A percentile compares a stretch with the other conserved stretches of the same genome.
Conservation (phyloP, 2,797 vertebrate species). For the Carcharodon carcharias region DNA sequence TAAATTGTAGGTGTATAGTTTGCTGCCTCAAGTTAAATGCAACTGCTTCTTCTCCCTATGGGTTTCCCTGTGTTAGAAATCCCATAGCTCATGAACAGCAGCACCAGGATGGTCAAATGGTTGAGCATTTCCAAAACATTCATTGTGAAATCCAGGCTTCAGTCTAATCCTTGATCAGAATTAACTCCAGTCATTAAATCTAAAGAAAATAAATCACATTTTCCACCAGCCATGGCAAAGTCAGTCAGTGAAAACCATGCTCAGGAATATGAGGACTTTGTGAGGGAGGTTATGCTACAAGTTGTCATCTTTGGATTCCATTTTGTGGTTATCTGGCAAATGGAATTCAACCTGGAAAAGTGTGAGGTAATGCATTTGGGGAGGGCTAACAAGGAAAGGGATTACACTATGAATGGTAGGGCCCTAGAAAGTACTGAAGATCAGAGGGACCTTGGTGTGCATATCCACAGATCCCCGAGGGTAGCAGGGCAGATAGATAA, state of each 20-base stretch:
- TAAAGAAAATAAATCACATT: background rate
- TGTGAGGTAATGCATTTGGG: too few species aligned
- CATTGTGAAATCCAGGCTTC: background rate
- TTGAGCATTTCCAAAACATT: background rate
- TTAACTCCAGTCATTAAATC: background rate
- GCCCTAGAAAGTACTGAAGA: too few species aligned
- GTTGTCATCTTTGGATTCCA: background rate
- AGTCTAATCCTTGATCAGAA: too few species aligned
- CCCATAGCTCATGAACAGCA: background rate
- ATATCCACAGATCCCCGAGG: too few species aligned
- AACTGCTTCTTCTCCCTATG: background rate
- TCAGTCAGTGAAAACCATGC: background rate
- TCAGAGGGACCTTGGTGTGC: too few species aligned
- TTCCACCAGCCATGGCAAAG: background rate
- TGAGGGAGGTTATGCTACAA: background rate
- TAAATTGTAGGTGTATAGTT: background rate
- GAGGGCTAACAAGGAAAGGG: too few species aligned
- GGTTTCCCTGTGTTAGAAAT: too few species aligned
- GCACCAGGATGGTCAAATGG: background rate
- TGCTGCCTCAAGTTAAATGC: background rate
- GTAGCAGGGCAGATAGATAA: too few species aligned
- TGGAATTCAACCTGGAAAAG: too few species aligned
- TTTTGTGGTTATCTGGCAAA: background rate
- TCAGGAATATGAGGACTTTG: background rate
- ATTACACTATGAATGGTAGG: too few species aligned